Evolutionary conservation across 2,797 vertebrate genomes (phyloP).

Genomic region (Acridotheres tristis): DNA sequence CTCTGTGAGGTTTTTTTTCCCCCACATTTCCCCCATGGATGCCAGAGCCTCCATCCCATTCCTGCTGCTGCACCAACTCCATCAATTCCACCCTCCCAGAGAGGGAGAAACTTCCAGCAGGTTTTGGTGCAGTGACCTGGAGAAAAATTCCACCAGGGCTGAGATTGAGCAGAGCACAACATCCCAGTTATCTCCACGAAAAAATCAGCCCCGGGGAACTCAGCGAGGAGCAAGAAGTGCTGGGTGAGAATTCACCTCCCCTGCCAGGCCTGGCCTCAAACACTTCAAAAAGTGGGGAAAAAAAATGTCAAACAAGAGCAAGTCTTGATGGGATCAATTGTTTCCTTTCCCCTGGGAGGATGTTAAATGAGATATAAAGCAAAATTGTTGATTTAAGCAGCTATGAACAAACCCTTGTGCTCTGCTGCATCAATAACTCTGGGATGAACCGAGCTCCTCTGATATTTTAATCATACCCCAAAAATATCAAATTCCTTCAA

Average conservation of each 20-base stretch:
- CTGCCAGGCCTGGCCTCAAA: background rate
- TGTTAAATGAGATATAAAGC: background rate
- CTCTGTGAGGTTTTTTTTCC: background rate
- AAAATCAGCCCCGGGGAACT: background rate
- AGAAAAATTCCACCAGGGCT: background rate
- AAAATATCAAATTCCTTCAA: background rate
- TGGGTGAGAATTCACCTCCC: background rate
- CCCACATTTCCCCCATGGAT: background rate
- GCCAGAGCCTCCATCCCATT: background rate
- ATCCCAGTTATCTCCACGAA: background rate
- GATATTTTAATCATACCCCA: background rate
- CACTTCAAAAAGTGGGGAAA: background rate
- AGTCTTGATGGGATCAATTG: background rate
- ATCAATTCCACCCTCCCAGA: accelerated
- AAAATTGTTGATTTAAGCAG: background rate
- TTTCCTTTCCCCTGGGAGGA: background rate
- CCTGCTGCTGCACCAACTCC: accelerated
- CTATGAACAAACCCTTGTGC: background rate
- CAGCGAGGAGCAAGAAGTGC: background rate
- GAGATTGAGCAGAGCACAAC: background rate
- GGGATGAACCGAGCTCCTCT: background rate
- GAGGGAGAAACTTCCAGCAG: background rate
- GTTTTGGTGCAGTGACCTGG: accelerated
- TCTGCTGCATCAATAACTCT: background rate
- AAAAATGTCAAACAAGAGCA: background rate